These are phyloP conservation scores for Aldrovandia affinis DNA, from an alignment of 2,797 vertebrate genomes.

Conservation along the genomic window DNA sequence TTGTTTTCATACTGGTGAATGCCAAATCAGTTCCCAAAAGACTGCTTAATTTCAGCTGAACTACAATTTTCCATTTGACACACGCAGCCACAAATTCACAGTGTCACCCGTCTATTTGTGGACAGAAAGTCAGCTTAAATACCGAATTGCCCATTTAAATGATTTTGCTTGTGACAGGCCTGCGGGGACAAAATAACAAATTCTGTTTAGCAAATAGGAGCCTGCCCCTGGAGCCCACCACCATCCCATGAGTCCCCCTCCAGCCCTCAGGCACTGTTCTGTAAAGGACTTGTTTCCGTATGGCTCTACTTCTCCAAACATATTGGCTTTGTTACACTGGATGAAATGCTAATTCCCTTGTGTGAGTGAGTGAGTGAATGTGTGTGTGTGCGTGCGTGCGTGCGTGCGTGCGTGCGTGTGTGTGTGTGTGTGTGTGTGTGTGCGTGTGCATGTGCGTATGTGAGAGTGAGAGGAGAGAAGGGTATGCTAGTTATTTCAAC, in stretches of 20 bases:
- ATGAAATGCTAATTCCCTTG: constrained; percentile 76
- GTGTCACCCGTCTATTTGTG: constrained; percentile 70
- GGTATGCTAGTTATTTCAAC: constrained; percentile 50
- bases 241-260: constrained; percentile 76
- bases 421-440: constrained; percentile 58
- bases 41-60: too few species aligned
- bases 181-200: constrained; percentile 80
- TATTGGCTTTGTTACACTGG: constrained; percentile 79
- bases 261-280: constrained; percentile 74
- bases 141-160: constrained; percentile 79
- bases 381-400: constrained; percentile 57
- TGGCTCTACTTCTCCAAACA: constrained; percentile 78
- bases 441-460: constrained; percentile 55
- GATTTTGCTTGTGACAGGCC: constrained; percentile 76
- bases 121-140: constrained; percentile 77
- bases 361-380: constrained; percentile 43
- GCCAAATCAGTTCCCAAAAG: too few species aligned
- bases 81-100: constrained; percentile 57
- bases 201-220: constrained; percentile 84
- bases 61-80: too few species aligned
- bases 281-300: constrained; percentile 78
- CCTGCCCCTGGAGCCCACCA: constrained; percentile 68
- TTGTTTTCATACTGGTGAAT: too few species aligned
- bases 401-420: constrained; percentile 54
- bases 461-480: constrained; percentile 38